Percentiles rank a stretch among this genome's conserved stretches.
Conservation (phyloP, 2,888 invertebrate genomes). For the Dorcus parallelipipedus region DNA sequence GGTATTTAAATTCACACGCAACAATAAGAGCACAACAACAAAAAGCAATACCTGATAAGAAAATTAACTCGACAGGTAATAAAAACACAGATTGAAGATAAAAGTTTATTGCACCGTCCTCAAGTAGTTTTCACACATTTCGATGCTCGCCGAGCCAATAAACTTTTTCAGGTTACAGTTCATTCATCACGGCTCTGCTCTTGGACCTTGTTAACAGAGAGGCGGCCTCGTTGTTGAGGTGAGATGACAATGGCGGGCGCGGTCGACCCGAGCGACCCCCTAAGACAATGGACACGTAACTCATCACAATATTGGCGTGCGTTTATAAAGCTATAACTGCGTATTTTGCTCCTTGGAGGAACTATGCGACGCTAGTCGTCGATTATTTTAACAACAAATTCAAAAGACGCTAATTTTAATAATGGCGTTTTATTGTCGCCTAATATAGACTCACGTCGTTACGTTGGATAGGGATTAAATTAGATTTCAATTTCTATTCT, state of each 20-base stretch:
- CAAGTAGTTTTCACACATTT: neutral
- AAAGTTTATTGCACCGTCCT: neutral
- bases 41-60: neutral
- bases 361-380: too few species aligned
- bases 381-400: too few species aligned
- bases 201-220: constrained; percentile 1
- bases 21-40: neutral
- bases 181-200: constrained; percentile 4
- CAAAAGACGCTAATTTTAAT: too few species aligned
- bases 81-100: constrained; percentile 1
- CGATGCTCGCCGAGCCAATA: neutral
- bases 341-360: neutral
- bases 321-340: constrained; percentile 7
- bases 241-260: constrained; percentile 11
- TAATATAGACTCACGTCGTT: too few species aligned
- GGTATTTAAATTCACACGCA: neutral
- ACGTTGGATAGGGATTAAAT: too few species aligned
- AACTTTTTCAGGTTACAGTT: constrained; percentile 8
- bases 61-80: neutral
- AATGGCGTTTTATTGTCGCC: too few species aligned
- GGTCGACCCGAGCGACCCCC: constrained; percentile 3
- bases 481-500: too few species aligned
- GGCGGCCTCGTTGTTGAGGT: neutral
- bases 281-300: constrained; percentile 7
- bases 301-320: constrained; percentile 7